phyloP scores from a whole-genome alignment of 2,888 invertebrate genomes.

The Cosmia trapezina region DNA sequence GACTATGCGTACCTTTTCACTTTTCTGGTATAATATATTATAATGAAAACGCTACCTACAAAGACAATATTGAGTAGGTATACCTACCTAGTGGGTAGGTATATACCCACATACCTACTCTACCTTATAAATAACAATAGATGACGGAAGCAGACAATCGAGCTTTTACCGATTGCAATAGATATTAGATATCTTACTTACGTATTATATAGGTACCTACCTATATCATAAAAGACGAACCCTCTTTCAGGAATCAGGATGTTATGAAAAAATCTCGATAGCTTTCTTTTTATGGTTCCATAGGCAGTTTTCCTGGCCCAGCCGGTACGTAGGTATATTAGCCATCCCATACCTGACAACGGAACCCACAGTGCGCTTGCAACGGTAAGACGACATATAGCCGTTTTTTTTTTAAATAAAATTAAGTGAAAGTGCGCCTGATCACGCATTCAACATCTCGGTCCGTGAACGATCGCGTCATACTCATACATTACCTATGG shows the following conservation, averaged over 20 bases:
- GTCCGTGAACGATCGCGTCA: constrained; percentile 42
- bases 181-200: too few species aligned
- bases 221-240: background rate
- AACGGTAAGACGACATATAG: constrained; percentile 1
- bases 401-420: constrained; percentile 21
- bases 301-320: background rate
- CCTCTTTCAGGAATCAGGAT: background rate
- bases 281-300: background rate
- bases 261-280: background rate
- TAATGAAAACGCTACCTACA: constrained; percentile 2
- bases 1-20: background rate
- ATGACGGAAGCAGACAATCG: background rate
- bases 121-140: background rate
- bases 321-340: background rate
- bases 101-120: background rate
- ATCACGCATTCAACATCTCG: constrained; percentile 48
- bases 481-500: constrained; percentile 44
- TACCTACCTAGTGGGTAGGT: too few species aligned
- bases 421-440: constrained; percentile 57
- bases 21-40: background rate
- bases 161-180: background rate
- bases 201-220: too few species aligned
- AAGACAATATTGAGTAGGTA: background rate
- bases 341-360: background rate
- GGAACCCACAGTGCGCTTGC: background rate